Conservation (phyloP, 2,888 invertebrate species). For the Polydrusus cervinus region DNA sequence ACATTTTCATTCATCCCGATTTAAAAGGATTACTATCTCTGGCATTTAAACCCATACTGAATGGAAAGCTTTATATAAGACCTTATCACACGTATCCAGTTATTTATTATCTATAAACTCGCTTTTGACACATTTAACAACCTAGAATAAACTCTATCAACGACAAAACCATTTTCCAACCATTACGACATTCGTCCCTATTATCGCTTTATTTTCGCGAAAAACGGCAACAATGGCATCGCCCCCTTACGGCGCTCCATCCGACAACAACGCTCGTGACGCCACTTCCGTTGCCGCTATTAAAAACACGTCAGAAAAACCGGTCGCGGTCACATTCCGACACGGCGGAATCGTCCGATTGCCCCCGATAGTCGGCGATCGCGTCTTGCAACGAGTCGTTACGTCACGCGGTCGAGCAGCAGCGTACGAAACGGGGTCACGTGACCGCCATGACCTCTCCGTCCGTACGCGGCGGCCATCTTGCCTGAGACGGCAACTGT, state of each 20-base stretch:
- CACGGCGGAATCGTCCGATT: constrained; percentile 49
- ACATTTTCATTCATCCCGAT: no score
- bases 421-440: constrained; percentile 61
- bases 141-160: not conserved
- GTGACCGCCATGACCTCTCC: constrained; percentile 57
- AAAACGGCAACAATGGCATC: constrained; percentile 26
- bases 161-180: constrained; percentile 1
- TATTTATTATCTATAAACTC: not conserved
- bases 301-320: constrained; percentile 54
- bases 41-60: not conserved
- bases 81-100: not conserved
- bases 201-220: constrained; percentile 32
- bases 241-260: constrained; percentile 28
- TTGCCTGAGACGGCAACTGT: constrained; percentile 43
- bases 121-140: not conserved
- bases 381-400: constrained; percentile 56
- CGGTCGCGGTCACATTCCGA: constrained; percentile 57
- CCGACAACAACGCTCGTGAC: constrained; percentile 59
- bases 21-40: not conserved
- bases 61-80: not conserved
- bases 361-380: constrained; percentile 44
- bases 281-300: constrained; percentile 61
- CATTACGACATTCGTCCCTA: constrained; percentile 22
- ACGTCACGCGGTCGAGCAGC: constrained; percentile 58
- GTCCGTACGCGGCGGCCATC: constrained; percentile 46